Base-by-base conservation (phyloP, 2,888 invertebrate genomes). In the Caenorhabditis becei region DNA sequence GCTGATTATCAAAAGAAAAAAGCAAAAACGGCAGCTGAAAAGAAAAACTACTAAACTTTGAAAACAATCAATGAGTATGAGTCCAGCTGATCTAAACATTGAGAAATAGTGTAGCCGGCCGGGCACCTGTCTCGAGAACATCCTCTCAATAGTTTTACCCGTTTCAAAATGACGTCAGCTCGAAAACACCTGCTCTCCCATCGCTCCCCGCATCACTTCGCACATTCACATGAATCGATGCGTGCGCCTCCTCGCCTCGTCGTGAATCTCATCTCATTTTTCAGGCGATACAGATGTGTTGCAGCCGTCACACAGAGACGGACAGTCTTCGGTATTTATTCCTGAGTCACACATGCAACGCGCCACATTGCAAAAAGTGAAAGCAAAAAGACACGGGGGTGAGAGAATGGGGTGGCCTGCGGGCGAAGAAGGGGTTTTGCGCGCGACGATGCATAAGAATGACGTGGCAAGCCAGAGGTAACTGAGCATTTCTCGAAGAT, bases 371-470 rank as follows among this genome's bases (percentile, higher is more conserved):
- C 37, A 18, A 59, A 54, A 37, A 18, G 59, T 59, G 59, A 59
- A 59, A 41, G 41, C 37, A n/a, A 59, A 37, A 37, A 37, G 41
- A n/a, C 18, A 37, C 58, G 24, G 53, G 26, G 18, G 54, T 26
- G 14, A 26, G 11, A 54, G 54, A 28, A 54, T 11, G 28, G 28
- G 26, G 8, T 14, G 32, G 32, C 2, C 10, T 5, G 41, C 41
- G 16, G 14, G 16, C 2, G 41, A 14, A 14, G 41, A 54, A 54
- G 28, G 54, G n/a, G 2, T 24, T 26, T 20, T 32, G 58, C 23
- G 44, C 18, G 37, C 61, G 26, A 16, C 44, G 61, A 61, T 61
- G 61, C 61, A 61, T 61, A 44, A 41, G 44, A 41, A 63, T 49
- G 49, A 63, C 49, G 51, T 49, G 51, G 49, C 47, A 28, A 35